Conservation (phyloP, 2,113 vertebrate species). For the Rhea americana region DNA sequence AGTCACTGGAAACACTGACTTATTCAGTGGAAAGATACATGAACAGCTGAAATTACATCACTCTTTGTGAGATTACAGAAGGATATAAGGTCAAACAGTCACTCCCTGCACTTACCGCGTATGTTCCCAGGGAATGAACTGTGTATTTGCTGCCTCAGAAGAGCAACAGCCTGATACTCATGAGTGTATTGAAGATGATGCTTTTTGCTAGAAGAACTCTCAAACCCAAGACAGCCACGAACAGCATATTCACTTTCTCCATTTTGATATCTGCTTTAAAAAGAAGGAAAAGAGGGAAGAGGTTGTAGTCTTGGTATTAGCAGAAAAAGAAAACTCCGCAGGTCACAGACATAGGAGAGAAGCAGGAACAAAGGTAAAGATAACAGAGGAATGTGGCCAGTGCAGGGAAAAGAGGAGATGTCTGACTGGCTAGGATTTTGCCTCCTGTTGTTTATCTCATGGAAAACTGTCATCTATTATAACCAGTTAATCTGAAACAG, state of each 20-base stretch:
- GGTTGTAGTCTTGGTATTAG: neutral
- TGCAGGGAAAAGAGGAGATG: neutral
- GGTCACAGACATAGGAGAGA: neutral
- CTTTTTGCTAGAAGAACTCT: slow-evolving; percentile 84
- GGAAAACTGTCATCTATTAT: neutral
- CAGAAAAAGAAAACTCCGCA: neutral
- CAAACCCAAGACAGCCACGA: slow-evolving; percentile 74
- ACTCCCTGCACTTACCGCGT: neutral
- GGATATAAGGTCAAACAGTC: neutral
- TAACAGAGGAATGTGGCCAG: neutral
- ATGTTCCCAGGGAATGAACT: neutral
- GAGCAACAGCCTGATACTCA: slow-evolving; percentile 70
- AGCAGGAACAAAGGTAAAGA: neutral
- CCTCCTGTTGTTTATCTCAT: neutral
- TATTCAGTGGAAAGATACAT: neutral
- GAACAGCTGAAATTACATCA: neutral
- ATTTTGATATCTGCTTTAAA: neutral
- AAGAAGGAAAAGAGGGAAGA: neutral
- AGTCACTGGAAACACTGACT: neutral
- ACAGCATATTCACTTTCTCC: slow-evolving; percentile 67
- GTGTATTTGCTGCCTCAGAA: slow-evolving; percentile 54
- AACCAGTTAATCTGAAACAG: neutral
- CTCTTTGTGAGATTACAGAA: neutral
- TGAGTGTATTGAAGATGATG: slow-evolving; percentile 78
- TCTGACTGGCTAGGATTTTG: neutral